phyloP scores from a whole-genome alignment of 1,140 invertebrate genomes.

The Melanaphis sacchari region DNA sequence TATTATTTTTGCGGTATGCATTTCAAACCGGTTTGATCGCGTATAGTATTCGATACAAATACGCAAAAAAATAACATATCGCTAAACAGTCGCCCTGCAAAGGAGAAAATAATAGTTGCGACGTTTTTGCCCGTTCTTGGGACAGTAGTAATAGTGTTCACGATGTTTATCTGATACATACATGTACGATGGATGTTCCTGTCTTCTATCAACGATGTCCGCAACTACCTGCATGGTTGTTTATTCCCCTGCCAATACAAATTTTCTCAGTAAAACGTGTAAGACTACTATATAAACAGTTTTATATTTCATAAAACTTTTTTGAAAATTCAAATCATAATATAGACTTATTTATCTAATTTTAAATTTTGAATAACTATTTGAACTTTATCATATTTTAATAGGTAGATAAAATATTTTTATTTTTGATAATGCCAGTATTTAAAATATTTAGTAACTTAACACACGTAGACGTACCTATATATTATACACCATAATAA shows the following conservation, averaged over 20 bases:
- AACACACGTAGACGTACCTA: no score
- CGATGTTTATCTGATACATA: slow-evolving; percentile 11
- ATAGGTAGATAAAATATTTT: neutral
- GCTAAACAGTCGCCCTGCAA: neutral
- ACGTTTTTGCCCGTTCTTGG: neutral
- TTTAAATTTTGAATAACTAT: neutral
- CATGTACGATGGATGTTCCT: neutral
- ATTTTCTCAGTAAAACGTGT: neutral
- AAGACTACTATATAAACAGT: neutral
- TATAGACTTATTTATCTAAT: neutral
- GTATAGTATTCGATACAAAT: slow-evolving; percentile 26
- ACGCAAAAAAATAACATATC: slow-evolving; percentile 38
- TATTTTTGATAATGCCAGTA: no score
- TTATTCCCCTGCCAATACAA: neutral
- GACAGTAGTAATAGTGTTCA: neutral
- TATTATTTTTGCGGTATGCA: slow-evolving; percentile 38
- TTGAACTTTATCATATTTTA: neutral
- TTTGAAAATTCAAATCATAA: neutral
- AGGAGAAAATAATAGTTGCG: slow-evolving; percentile 21
- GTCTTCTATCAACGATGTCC: neutral
- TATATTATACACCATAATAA: no score
- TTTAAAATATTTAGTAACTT: no score
- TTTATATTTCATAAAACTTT: neutral
- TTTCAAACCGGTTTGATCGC: slow-evolving; percentile 43
- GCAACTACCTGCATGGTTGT: neutral